These are phyloP conservation scores for Adela reaumurella DNA, from an alignment of 2,888 invertebrate species.

Conservation along the genomic window DNA sequence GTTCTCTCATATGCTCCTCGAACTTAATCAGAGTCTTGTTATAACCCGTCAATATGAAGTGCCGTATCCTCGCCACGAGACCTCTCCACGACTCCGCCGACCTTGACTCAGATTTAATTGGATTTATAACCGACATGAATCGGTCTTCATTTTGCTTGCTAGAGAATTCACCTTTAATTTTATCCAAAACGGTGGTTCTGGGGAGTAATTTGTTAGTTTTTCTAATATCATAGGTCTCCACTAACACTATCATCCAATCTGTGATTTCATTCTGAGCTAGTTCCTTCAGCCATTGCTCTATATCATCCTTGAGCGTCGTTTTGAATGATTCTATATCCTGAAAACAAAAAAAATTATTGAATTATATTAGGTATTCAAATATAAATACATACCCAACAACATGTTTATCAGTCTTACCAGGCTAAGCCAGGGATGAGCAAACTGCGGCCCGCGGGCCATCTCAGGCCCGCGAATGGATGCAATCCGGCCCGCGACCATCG, in stretches of 20 bases:
- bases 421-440: background rate
- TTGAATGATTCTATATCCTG: constrained; percentile 94
- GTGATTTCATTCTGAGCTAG: constrained; percentile 70
- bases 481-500: too few relatives aligned
- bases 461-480: too few relatives aligned
- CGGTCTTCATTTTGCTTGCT: constrained; percentile 78
- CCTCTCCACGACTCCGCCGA: constrained; percentile 89
- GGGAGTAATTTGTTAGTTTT: constrained; percentile 89
- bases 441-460: too few relatives aligned
- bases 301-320: constrained; percentile 80
- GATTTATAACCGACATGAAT: constrained; percentile 88
- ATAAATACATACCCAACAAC: too few relatives aligned
- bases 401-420: too few relatives aligned
- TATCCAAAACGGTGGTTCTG: constrained; percentile 90
- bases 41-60: constrained; percentile 80
- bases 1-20: constrained; percentile 86
- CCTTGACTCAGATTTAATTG: constrained; percentile 82
- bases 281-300: constrained; percentile 82
- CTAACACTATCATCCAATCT: constrained; percentile 92
- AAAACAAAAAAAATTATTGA: constrained; percentile 12
- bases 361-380: too few relatives aligned
- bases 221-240: constrained; percentile 88
- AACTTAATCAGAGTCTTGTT: constrained; percentile 81
- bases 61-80: constrained; percentile 76
- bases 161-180: constrained; percentile 91